These are phyloP conservation scores for human DNA, from an alignment of 2,113 vertebrate genomes.

Conservation along the genomic window DNA sequence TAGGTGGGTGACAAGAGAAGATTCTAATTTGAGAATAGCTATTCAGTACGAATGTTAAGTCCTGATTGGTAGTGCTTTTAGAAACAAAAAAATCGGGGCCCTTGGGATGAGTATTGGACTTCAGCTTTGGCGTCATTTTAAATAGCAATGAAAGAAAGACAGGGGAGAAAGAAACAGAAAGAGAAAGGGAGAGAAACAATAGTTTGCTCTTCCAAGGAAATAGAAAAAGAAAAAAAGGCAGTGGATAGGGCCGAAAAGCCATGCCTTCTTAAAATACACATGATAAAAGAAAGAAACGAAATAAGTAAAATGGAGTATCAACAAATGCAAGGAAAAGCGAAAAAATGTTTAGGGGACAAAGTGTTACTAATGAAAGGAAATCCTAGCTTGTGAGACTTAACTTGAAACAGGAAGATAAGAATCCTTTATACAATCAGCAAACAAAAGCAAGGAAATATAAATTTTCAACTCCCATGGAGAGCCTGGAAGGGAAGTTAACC, in stretches of 20 bases:
- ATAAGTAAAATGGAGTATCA: slow-evolving; percentile 29
- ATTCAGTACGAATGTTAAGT: background rate
- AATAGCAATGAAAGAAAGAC: slow-evolving; percentile 4
- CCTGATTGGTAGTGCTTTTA: background rate
- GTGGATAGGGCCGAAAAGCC: background rate
- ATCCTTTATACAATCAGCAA: slow-evolving; percentile 60
- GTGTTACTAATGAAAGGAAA: slow-evolving; percentile 49
- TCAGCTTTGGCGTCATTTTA: slow-evolving; percentile 24
- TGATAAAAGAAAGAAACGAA: background rate
- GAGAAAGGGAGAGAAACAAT: background rate
- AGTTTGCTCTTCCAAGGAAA: slow-evolving; percentile 37
- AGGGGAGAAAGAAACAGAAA: background rate
- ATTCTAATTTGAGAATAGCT: slow-evolving; percentile 38
- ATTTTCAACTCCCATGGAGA: slow-evolving; percentile 50
- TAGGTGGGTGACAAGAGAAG: background rate
- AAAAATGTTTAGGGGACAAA: slow-evolving; percentile 24
- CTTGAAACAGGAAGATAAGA: slow-evolving; percentile 50
- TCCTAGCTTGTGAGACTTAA: slow-evolving; percentile 52
- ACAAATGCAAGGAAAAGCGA: slow-evolving; percentile 45
- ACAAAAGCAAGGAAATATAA: slow-evolving; percentile 67
- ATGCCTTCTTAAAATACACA: background rate
- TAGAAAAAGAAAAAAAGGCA: background rate
- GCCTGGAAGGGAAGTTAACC: slow-evolving; percentile 73
- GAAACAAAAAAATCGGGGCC: background rate
- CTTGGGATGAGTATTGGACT: background rate